A percentile compares a stretch with the other conserved stretches of the same genome.
These are phyloP conservation scores for Calameuta filiformis DNA, from an alignment of 2,888 invertebrate genomes.

Conservation along the genomic window DNA sequence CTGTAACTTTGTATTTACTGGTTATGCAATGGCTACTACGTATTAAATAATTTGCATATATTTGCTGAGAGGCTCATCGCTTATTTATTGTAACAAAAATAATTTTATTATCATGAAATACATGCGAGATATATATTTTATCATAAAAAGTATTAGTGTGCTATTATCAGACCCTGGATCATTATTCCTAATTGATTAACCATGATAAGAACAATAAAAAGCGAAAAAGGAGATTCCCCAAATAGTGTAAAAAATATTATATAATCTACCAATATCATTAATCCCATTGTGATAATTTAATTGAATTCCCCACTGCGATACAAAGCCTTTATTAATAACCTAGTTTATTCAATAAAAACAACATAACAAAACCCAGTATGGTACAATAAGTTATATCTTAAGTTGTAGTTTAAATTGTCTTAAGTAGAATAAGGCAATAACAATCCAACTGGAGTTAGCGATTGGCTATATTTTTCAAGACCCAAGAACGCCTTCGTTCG, in stretches of 20 bases:
- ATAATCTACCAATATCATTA: not conserved
- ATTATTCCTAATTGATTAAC: not conserved
- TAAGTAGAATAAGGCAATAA: conserved; percentile 15
- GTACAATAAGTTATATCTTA: conserved; percentile 1
- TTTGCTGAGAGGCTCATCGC: not conserved
- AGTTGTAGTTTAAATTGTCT: conserved; percentile 1
- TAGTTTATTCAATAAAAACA: not conserved
- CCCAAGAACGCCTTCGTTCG: not conserved
- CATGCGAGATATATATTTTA: not conserved
- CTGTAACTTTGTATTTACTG: too few relatives aligned
- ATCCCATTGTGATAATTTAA: not conserved
- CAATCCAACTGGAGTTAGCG: conserved; percentile 12
- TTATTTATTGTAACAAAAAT: not conserved
- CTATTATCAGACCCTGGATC: not conserved
- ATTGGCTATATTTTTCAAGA: not conserved
- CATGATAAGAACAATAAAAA: not conserved
- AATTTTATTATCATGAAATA: not conserved
- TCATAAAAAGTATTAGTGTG: not conserved
- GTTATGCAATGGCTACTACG: not conserved
- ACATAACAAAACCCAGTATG: not conserved
- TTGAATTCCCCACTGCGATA: not conserved
- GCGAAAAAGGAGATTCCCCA: not conserved
- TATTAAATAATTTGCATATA: not conserved
- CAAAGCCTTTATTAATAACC: not conserved
- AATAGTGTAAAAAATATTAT: not conserved